A percentile compares a stretch with the other conserved stretches of the same genome.
These are phyloP conservation scores for Synergus gifuensis DNA, from an alignment of 2,888 invertebrate species.

Conservation along the genomic window DNA sequence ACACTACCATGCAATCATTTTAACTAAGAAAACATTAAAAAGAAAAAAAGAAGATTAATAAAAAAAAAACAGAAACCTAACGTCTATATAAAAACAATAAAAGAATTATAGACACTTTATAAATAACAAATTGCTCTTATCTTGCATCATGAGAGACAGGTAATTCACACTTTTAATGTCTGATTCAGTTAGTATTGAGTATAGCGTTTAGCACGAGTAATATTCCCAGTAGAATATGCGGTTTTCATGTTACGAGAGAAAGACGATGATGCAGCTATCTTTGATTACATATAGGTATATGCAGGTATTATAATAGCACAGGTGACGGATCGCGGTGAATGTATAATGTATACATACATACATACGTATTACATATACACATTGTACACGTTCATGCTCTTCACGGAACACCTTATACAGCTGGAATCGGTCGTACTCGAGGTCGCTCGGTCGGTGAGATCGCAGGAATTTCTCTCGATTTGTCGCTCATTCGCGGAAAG, in stretches of 20 bases:
- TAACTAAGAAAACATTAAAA: no score
- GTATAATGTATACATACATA: slow-evolving; percentile 41
- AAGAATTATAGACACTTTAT: neutral
- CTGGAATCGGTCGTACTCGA: slow-evolving; percentile 51
- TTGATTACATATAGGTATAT: neutral
- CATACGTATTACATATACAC: no score
- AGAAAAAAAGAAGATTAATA: no score
- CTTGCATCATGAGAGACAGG: neutral
- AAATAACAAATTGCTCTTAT: neutral
- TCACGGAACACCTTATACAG: slow-evolving; percentile 51
- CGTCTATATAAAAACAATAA: no score
- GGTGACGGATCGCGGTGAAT: neutral
- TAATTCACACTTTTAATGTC: slow-evolving; percentile 10
- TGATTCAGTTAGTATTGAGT: slow-evolving; percentile 60
- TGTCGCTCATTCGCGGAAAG: slow-evolving; percentile 47
- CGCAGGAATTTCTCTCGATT: slow-evolving; percentile 52
- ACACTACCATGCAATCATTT: no score
- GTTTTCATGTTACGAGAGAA: slow-evolving; percentile 68
- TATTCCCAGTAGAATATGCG: slow-evolving; percentile 70
- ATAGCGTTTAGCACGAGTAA: slow-evolving; percentile 64
- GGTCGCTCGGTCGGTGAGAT: slow-evolving; percentile 46
- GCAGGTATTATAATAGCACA: slow-evolving; percentile 2
- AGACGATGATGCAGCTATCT: slow-evolving; percentile 53
- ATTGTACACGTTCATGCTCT: slow-evolving; percentile 31
- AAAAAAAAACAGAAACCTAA: no score